These are phyloP conservation scores for Cheilosia vernalis DNA, from an alignment of 2,888 invertebrate genomes.

Conservation along the genomic window DNA sequence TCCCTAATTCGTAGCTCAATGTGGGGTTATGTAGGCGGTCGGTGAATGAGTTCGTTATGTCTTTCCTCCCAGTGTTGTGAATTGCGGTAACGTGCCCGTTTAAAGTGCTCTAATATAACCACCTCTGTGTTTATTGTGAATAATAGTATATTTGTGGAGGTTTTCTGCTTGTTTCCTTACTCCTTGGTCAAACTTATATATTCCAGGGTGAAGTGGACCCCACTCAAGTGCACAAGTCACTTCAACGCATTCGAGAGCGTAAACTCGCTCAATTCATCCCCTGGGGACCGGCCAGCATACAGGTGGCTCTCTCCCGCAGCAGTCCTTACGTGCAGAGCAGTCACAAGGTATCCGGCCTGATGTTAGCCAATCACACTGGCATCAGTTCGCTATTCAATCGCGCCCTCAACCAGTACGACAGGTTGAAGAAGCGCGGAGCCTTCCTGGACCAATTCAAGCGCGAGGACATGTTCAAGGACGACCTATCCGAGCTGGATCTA, in stretches of 20 bases:
- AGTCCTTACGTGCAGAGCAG: conserved; percentile 98
- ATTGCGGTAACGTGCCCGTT: too few species aligned
- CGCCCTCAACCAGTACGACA: conserved; percentile 96
- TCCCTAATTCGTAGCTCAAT: too few species aligned
- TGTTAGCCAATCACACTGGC: conserved; percentile 99
- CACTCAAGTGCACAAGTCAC: conserved; percentile 98
- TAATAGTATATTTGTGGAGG: background rate
- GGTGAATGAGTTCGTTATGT: too few species aligned
- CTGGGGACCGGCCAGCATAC: conserved; percentile 99
- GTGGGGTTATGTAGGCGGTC: too few species aligned
- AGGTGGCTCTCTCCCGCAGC: conserved; percentile 97
- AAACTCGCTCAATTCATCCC: conserved; percentile 98
- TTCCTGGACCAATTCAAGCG: conserved; percentile 98
- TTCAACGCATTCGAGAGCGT: conserved; percentile 97
- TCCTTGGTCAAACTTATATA: background rate
- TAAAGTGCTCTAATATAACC: too few species aligned
- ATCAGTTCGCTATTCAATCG: conserved; percentile 97
- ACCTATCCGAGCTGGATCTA: conserved; percentile 94
- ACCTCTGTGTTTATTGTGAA: too few species aligned
- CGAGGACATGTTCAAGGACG: conserved; percentile 97
- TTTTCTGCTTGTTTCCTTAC: background rate
- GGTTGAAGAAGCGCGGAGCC: conserved; percentile 96
- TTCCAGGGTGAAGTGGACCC: conserved; percentile 97
- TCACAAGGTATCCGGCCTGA: conserved; percentile 97
- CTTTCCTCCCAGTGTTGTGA: too few species aligned